Evolutionary conservation across 2,113 vertebrate species (phyloP).

Genomic region (Saccopteryx leptura): DNA sequence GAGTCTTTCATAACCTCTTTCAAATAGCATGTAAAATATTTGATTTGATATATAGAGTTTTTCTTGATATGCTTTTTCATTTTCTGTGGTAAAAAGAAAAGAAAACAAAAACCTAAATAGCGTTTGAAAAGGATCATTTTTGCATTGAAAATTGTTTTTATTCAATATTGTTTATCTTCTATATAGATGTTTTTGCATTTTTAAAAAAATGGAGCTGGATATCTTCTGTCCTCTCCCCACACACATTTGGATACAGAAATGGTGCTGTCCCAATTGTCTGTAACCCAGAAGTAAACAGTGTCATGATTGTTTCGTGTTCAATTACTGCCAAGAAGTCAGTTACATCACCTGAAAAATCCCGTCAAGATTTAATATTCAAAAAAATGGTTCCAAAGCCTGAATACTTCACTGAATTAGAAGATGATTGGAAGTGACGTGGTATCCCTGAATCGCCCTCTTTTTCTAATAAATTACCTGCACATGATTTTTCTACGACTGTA

Average conservation of each 20-base stretch:
- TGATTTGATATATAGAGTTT: not conserved
- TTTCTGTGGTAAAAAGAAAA: constrained; percentile 1
- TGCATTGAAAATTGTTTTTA: constrained; percentile 12
- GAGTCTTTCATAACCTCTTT: not conserved
- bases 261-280: not conserved
- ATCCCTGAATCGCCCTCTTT: not conserved
- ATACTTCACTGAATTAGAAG: constrained; percentile 15
- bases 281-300: not conserved
- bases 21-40: not conserved
- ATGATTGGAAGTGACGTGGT: not conserved
- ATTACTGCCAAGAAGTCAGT: constrained; percentile 8
- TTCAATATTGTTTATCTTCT: not conserved
- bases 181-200: not conserved
- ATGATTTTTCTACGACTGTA: not conserved
- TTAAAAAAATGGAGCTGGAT: not conserved
- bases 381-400: constrained; percentile 28
- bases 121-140: constrained; percentile 60
- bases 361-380: constrained; percentile 16
- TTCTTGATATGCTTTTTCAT: not conserved
- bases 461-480: constrained; percentile 15
- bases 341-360: not conserved
- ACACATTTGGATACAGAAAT: not conserved
- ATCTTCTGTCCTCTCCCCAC: not conserved
- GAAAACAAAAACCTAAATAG: not conserved
- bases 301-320: not conserved